A percentile compares a stretch with the other conserved stretches of the same genome.
These are phyloP conservation scores for Desmophyllum pertusum DNA, from an alignment of 92 coral and sea anemone genomes.

Conservation along the genomic window DNA sequence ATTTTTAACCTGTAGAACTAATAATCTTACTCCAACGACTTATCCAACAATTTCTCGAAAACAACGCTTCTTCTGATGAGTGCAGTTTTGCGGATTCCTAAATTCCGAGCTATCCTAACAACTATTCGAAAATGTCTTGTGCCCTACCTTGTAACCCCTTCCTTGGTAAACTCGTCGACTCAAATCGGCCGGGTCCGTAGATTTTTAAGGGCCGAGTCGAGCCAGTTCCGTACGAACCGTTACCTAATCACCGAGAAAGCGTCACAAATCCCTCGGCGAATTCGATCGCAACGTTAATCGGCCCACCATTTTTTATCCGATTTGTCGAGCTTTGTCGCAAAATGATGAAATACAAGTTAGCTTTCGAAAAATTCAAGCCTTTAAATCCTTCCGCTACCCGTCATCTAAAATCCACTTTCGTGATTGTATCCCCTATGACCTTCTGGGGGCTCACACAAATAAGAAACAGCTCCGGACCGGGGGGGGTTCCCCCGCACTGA, in stretches of 20 bases:
- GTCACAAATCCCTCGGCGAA: conserved; percentile 92
- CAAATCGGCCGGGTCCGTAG: conserved; percentile 32
- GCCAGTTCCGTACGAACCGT: conserved; percentile 40
- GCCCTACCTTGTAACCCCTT: not conserved
- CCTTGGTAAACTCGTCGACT: conserved; percentile 27
- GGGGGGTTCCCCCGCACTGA: too few species aligned
- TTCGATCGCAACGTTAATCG: conserved; percentile 90
- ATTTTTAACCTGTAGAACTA: too few species aligned
- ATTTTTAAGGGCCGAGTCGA: conserved; percentile 42
- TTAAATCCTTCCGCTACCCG: conserved; percentile 89
- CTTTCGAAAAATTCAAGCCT: conserved; percentile 85
- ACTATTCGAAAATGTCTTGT: conserved; percentile 77
- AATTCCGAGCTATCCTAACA: conserved; percentile 52
- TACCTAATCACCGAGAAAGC: conserved; percentile 73
- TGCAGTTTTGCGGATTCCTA: conserved; percentile 52
- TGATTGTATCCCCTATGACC: conserved; percentile 94
- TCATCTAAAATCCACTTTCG: conserved; percentile 85
- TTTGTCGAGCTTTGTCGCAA: conserved; percentile 92
- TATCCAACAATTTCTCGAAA: conserved; percentile 85
- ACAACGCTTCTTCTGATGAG: conserved; percentile 72
- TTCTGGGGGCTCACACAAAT: conserved; percentile 95
- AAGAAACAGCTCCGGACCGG: conserved; percentile 90
- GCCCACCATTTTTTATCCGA: conserved; percentile 92
- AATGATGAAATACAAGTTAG: conserved; percentile 86
- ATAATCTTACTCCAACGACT: too few species aligned